Percentiles rank a stretch among this genome's conserved stretches.
Conservation (phyloP, 2,888 invertebrate species). For the Neria commutata region DNA sequence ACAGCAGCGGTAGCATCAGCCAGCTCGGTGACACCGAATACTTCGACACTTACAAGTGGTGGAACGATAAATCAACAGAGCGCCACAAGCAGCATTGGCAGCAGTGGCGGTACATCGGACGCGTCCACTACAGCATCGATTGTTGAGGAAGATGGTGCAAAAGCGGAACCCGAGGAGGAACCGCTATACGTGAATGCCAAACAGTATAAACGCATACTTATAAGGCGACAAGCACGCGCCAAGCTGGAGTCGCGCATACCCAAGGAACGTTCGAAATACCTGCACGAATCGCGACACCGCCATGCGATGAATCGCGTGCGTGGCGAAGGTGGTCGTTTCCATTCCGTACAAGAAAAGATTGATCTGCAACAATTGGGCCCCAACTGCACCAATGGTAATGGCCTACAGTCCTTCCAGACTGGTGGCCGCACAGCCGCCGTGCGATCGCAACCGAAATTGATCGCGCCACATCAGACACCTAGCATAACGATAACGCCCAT, state of each 20-base stretch:
- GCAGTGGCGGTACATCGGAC: slow-evolving; percentile 9
- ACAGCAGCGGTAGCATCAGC: slow-evolving; percentile 37
- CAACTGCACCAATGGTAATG: slow-evolving; percentile 21
- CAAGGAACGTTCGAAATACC: slow-evolving; percentile 95
- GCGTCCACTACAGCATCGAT: slow-evolving; percentile 37
- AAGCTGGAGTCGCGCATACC: slow-evolving; percentile 96
- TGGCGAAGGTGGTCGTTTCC: slow-evolving; percentile 96
- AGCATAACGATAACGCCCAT: slow-evolving; percentile 60
- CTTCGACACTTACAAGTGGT: slow-evolving; percentile 28
- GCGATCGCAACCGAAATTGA: slow-evolving; percentile 56
- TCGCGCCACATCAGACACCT: slow-evolving; percentile 59
- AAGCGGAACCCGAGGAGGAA: slow-evolving; percentile 77
- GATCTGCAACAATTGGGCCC: slow-evolving; percentile 39
- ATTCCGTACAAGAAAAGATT: slow-evolving; percentile 67
- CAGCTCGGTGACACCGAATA: slow-evolving; percentile 19
- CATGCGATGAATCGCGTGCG: slow-evolving; percentile 98
- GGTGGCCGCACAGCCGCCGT: slow-evolving; percentile 39
- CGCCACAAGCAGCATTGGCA: slow-evolving; percentile 15
- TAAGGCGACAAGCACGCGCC: slow-evolving; percentile 91
- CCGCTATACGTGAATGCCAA: slow-evolving; percentile 98
- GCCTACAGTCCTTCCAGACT: slow-evolving; percentile 25
- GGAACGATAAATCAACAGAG: slow-evolving; percentile 30
- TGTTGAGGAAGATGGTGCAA: slow-evolving; percentile 47
- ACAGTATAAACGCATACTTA: slow-evolving; percentile 95
- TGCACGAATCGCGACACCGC: slow-evolving; percentile 96